phyloP scores from a whole-genome alignment of 2,888 invertebrate genomes.

The Cecidostiba fungosa region DNA sequence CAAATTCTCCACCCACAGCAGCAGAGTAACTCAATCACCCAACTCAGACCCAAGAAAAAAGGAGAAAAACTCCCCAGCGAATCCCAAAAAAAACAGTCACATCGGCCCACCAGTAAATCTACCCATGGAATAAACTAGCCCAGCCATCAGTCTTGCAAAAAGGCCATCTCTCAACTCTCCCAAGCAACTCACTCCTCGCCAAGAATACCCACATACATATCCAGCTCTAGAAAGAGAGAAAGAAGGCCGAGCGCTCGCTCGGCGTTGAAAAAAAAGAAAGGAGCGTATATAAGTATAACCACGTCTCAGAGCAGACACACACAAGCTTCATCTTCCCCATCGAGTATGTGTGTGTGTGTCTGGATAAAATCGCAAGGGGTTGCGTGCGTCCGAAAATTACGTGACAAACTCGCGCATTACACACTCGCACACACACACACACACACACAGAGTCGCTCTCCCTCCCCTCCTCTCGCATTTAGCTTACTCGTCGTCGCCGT shows the following conservation, averaged over 20 bases:
- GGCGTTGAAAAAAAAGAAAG: conserved; percentile 14
- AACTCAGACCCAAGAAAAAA: no score
- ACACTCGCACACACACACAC: conserved; percentile 12
- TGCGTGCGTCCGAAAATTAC: conserved; percentile 75
- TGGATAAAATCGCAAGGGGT: conserved; percentile 30
- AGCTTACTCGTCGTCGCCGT: conserved; percentile 30
- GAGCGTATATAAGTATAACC: background rate
- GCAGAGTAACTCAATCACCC: no score
- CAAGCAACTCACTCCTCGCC: conserved; percentile 2
- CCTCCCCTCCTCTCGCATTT: conserved; percentile 28
- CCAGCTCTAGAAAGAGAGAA: conserved; percentile 19
- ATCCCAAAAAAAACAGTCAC: background rate
- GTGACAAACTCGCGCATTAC: conserved; percentile 73
- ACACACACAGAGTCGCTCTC: conserved; percentile 70
- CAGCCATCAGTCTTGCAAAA: background rate
- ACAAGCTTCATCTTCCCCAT: no score
- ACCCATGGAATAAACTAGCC: background rate
- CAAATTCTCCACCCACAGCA: no score
- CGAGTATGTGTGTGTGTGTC: background rate
- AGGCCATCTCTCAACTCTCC: background rate
- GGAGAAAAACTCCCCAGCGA: no score
- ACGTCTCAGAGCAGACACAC: no score
- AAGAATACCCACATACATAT: conserved; percentile 19
- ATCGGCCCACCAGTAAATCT: background rate
- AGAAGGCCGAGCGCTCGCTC: background rate